Percentiles rank a stretch among this genome's conserved stretches.
Evolutionary conservation across 2,888 invertebrate species (phyloP).

Genomic region (Melieria omissa): DNA sequence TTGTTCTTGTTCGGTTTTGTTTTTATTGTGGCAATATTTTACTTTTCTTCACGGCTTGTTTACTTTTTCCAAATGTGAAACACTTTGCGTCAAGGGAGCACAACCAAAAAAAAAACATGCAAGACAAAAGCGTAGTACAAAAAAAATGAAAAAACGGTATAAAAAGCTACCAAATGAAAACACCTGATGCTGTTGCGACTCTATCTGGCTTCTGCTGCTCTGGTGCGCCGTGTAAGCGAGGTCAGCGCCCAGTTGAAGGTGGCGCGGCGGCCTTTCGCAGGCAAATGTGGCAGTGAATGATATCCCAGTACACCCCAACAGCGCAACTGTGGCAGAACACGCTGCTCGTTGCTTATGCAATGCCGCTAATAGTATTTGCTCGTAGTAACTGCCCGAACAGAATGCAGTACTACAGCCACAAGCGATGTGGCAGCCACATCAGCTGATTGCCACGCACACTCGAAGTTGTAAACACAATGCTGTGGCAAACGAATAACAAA

Average conservation of each 20-base stretch:
- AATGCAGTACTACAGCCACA: no score
- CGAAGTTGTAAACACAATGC: no score
- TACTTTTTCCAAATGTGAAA: not conserved
- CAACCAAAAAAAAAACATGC: no score
- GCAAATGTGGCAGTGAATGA: conserved; percentile 16
- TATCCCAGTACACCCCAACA: not conserved
- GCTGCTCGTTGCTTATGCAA: no score
- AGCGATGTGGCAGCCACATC: no score
- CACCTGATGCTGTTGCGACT: conserved; percentile 15
- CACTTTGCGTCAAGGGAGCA: not conserved
- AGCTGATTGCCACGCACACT: no score
- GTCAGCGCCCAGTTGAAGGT: not conserved
- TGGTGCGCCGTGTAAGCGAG: conserved; percentile 7
- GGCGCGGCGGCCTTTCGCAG: conserved; percentile 6
- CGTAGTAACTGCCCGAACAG: no score
- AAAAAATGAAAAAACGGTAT: no score
- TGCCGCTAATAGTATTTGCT: no score
- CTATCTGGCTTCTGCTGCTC: not conserved
- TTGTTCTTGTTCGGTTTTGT: not conserved
- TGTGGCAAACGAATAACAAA: no score
- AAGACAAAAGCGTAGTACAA: no score
- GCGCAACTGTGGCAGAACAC: not conserved
- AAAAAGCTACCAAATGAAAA: conserved; percentile 9
- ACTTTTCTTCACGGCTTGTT: not conserved
- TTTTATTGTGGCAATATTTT: not conserved